Evolutionary conservation across 2,888 invertebrate genomes (phyloP), one percentile per base, ranked within the genome.

Genomic region (Trachelus tabidus): DNA sequence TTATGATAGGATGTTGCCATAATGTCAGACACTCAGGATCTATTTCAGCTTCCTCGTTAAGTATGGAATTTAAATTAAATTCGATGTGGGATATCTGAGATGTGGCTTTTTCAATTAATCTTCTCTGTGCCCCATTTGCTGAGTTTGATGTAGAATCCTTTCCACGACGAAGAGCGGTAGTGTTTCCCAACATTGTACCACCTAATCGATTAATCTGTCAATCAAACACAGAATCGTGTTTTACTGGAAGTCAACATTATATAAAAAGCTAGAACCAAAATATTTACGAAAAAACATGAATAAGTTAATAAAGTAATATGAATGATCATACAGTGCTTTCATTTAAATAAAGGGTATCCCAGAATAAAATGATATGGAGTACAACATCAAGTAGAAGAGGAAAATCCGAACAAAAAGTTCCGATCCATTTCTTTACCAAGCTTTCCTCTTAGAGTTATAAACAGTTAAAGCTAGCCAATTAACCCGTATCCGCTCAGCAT

Each of bases 1-100:
- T 91, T 73, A 85, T 89, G 68, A 91, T 84, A 79, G 91, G 91
- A 87, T 90, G 90, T 76, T 89, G 86, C 91, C 91, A 91, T 71
- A 91, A 80, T 31, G 91, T 90, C 76, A 91, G 85, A 78, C 86
- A 85, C 77, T 91, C 91, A 34, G 89, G 81, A 82, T 91, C 90
- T 82, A 90, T 83, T 75, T 84, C 81, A 71, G 75, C 78, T 75
- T 85, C 83, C 34, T 79, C 82, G 68, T 78, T 73, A 34, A 30
- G 71, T 30, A 56, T 76, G 73, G 78, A 78, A 74, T 75, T 73
- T 31, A 30, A 40, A 34, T 71, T 34, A 0, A 73, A 73, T 76
- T 75, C 73, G 15, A 15, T 31, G 31, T 71, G 71, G 15, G 78
- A 78, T 73, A 56, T 35, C 69, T 71, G 73, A 31, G 73, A 74